Evolutionary conservation across 2,888 invertebrate species (phyloP).

Genomic region (Acleris holmiana): DNA sequence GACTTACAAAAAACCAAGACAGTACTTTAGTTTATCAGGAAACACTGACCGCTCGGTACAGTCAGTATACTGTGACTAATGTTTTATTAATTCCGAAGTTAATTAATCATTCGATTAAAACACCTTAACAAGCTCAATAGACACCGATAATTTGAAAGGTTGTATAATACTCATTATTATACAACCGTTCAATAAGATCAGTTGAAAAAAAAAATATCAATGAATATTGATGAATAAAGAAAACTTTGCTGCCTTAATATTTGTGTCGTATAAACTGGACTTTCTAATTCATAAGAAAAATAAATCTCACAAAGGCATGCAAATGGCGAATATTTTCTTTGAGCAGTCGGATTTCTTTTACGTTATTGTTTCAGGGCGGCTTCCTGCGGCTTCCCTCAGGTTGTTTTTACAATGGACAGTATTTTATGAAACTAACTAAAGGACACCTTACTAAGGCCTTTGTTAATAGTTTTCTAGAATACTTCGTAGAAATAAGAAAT

Average conservation of each 20-base stretch:
- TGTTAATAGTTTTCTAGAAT: not conserved
- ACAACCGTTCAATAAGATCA: no score
- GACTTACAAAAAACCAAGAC: no score
- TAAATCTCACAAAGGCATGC: conserved; percentile 22
- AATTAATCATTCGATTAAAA: no score
- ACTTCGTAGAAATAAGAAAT: no score
- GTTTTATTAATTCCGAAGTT: no score
- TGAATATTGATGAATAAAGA: not conserved
- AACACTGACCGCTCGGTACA: no score
- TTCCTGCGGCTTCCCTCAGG: not conserved
- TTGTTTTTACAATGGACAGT: not conserved
- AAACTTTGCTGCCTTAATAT: conserved; percentile 5
- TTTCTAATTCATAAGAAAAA: conserved; percentile 20
- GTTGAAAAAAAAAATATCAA: no score
- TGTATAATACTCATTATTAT: no score
- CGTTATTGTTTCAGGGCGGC: conserved; percentile 17
- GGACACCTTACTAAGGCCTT: not conserved
- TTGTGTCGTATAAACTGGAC: conserved; percentile 9
- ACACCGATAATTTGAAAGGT: no score
- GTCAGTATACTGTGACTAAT: no score
- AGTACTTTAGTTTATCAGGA: no score
- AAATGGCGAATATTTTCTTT: conserved; percentile 20
- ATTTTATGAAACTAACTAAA: conserved; percentile 4
- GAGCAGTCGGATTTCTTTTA: conserved; percentile 13
- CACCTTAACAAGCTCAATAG: no score